phyloP scores from a whole-genome alignment of 2,797 vertebrate genomes.

The Spinibarbus caldwelli region DNA sequence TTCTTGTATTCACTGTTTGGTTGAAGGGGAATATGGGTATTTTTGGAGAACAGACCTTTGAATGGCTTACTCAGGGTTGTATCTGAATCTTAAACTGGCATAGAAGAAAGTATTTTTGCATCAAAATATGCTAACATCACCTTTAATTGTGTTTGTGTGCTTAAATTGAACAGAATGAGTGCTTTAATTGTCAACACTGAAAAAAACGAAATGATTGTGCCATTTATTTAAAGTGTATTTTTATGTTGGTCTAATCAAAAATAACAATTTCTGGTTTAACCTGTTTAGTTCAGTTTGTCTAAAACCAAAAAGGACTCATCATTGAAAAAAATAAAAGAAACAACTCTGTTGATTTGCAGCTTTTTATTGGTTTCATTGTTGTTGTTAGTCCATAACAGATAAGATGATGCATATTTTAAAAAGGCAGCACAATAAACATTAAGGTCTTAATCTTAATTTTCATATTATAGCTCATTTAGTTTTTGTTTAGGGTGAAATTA shows the following conservation, averaged over 20 bases:
- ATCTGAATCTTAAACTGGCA: neutral
- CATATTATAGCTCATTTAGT: neutral
- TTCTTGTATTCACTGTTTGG: constrained; percentile 31
- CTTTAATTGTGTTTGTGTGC: constrained; percentile 25
- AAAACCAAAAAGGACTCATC: neutral
- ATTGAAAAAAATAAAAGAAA: neutral
- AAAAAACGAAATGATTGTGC: neutral
- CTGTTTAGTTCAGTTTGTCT: neutral
- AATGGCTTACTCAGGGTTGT: neutral
- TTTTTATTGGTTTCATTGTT: neutral
- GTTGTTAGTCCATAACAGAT: neutral
- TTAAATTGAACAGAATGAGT: constrained; percentile 26
- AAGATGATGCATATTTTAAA: neutral
- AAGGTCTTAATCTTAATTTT: neutral
- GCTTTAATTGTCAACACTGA: constrained; percentile 24
- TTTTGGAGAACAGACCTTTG: neutral
- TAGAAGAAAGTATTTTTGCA: neutral
- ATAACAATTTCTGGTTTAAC: neutral
- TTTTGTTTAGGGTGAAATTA: neutral
- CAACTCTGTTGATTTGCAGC: neutral
- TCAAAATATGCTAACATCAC: neutral
- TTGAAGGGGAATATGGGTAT: constrained; percentile 5
- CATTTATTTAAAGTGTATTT: neutral
- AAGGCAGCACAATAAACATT: neutral
- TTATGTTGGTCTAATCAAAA: neutral